Conservation (phyloP, 2,888 invertebrate genomes). For the Netelia inedita region DNA sequence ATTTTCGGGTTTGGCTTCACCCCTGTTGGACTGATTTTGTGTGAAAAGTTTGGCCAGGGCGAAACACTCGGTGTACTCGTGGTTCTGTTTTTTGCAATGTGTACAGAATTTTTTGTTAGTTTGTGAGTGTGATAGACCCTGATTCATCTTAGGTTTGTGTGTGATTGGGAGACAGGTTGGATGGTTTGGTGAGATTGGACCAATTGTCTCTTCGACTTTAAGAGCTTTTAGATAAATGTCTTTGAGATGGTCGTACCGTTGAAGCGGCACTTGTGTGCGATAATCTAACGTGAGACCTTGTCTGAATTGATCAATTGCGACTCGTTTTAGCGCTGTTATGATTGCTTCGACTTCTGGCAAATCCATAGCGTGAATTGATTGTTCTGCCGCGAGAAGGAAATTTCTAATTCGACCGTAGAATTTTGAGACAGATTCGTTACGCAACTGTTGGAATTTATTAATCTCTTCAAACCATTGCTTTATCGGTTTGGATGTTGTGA, state of each 20-base stretch:
- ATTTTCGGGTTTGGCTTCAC: background rate
- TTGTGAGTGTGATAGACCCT: background rate
- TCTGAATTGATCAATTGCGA: background rate
- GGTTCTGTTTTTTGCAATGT: background rate
- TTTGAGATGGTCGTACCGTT: background rate
- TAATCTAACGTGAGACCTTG: no score
- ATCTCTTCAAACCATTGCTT: background rate
- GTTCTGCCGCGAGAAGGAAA: no score
- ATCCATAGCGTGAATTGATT: no score
- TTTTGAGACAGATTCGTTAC: background rate
- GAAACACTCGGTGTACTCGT: background rate
- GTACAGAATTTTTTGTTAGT: background rate
- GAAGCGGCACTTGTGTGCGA: no score
- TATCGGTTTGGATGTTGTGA: background rate
- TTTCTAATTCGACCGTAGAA: background rate
- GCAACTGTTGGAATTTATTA: background rate
- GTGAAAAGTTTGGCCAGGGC: background rate
- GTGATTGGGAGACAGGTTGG: background rate
- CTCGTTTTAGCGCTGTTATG: background rate
- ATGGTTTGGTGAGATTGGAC: background rate
- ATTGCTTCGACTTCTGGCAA: no score
- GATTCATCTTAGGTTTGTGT: no score
- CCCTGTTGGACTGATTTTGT: background rate
- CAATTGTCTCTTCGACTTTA: background rate
- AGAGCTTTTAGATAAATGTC: background rate